A percentile compares a stretch with the other conserved stretches of the same genome.
phyloP scores from a whole-genome alignment of 2,797 vertebrate genomes.

The Dromococcyx pavoninus region DNA sequence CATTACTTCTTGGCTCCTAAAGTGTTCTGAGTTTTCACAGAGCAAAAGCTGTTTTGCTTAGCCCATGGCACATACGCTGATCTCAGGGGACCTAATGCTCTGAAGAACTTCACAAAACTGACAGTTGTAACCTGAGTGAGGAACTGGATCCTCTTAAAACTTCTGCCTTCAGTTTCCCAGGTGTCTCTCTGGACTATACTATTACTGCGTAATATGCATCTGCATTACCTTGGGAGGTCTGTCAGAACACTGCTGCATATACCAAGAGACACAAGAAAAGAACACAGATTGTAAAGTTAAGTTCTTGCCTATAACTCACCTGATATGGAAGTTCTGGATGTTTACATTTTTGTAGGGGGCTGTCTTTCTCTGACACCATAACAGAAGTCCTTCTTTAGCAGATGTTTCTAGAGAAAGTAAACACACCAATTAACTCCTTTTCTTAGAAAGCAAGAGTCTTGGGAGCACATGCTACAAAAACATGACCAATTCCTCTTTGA shows the following conservation, averaged over 20 bases:
- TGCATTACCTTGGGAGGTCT: background rate
- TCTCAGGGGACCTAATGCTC: background rate
- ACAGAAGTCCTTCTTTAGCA: slow-evolving; percentile 94
- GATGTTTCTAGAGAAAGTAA: slow-evolving; percentile 86
- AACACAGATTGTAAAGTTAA: background rate
- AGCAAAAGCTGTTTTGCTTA: background rate
- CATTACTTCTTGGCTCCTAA: background rate
- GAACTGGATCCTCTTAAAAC: background rate
- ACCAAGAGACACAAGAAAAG: background rate
- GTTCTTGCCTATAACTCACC: slow-evolving; percentile 73
- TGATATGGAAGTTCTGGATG: slow-evolving; percentile 99
- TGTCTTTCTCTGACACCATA: slow-evolving; percentile 99
- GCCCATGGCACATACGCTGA: background rate
- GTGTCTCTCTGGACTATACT: background rate
- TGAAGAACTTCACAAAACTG: background rate
- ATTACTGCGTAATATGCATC: background rate
- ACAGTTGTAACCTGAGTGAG: background rate
- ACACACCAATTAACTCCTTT: background rate
- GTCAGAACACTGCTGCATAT: background rate
- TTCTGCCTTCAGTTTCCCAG: background rate
- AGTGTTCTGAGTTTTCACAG: background rate
- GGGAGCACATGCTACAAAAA: background rate
- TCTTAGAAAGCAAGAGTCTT: background rate
- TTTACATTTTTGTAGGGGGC: slow-evolving; percentile 99
- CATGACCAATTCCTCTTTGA: background rate